Conservation (phyloP, 2,888 invertebrate species). For the Lithophane semibrunnea region DNA sequence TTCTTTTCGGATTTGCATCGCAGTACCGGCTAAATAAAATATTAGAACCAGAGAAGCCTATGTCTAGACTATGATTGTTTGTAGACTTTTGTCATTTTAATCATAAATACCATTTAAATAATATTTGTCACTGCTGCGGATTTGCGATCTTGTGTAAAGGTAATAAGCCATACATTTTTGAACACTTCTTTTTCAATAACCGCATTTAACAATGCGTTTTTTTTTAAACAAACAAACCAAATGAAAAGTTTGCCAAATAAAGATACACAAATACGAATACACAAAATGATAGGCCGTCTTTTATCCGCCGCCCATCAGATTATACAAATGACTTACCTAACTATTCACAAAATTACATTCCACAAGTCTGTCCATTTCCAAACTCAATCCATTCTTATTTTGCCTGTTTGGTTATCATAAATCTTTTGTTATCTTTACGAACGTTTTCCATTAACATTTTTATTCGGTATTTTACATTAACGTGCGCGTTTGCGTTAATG, state of each 20-base stretch:
- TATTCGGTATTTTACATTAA: slow-evolving; percentile 64
- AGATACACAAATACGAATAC: not conserved
- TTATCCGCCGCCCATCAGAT: slow-evolving; percentile 47
- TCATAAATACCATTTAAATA: not conserved
- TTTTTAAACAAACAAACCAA: not conserved
- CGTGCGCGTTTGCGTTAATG: slow-evolving; percentile 49
- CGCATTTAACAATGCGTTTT: no score
- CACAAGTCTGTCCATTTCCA: slow-evolving; percentile 41
- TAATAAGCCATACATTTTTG: no score
- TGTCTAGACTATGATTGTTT: not conserved
- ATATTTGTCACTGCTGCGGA: not conserved
- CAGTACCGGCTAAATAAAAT: no score
- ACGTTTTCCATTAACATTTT: slow-evolving; percentile 74
- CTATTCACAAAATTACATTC: slow-evolving; percentile 68
- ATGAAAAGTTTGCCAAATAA: not conserved
- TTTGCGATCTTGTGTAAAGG: not conserved
- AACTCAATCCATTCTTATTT: slow-evolving; percentile 69
- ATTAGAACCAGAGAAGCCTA: no score
- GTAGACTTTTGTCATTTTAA: no score
- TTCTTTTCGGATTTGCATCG: not conserved
- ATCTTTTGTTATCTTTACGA: slow-evolving; percentile 74
- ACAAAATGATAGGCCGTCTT: not conserved
- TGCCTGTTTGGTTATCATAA: slow-evolving; percentile 72
- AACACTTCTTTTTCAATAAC: no score
- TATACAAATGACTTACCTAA: slow-evolving; percentile 60